Percentiles rank a stretch among this genome's conserved stretches.
These are phyloP conservation scores for Apoderus coryli DNA, from an alignment of 2,888 invertebrate species.

Conservation along the genomic window DNA sequence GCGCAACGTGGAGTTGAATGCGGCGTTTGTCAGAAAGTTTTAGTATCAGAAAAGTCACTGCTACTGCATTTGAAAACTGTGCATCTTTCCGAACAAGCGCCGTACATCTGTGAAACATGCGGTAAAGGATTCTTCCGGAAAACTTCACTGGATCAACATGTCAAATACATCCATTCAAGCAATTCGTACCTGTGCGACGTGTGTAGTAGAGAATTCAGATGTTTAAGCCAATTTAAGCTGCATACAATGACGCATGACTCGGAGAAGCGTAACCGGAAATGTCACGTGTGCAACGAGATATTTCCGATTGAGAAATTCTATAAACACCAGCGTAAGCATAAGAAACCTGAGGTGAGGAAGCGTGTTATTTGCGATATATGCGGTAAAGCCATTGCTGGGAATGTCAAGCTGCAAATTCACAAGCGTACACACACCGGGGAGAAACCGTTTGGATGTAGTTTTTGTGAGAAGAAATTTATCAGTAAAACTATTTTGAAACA, in stretches of 20 bases:
- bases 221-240: constrained; percentile 11
- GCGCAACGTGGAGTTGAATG: no score
- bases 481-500: constrained; percentile 8
- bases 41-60: no score
- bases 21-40: no score
- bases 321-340: no score
- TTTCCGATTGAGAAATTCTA: no score
- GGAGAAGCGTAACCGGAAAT: constrained; percentile 9
- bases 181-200: constrained; percentile 26
- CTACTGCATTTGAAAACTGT: no score
- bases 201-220: constrained; percentile 36
- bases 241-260: constrained; percentile 22
- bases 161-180: constrained; percentile 20
- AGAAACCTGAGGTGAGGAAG: no score
- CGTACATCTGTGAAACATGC: constrained; percentile 16
- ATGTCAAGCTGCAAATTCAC: constrained; percentile 12
- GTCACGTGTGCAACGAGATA: no score
- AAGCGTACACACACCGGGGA: constrained; percentile 12
- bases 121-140: not conserved
- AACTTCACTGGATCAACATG: constrained; percentile 15
- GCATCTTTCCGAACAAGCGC: no score
- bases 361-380: constrained; percentile 14
- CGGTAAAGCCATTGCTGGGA: constrained; percentile 12
- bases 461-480: constrained; percentile 14
- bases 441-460: constrained; percentile 12